Base-by-base conservation (phyloP, 2,113 vertebrate species). In the Eublepharis macularius region DNA sequence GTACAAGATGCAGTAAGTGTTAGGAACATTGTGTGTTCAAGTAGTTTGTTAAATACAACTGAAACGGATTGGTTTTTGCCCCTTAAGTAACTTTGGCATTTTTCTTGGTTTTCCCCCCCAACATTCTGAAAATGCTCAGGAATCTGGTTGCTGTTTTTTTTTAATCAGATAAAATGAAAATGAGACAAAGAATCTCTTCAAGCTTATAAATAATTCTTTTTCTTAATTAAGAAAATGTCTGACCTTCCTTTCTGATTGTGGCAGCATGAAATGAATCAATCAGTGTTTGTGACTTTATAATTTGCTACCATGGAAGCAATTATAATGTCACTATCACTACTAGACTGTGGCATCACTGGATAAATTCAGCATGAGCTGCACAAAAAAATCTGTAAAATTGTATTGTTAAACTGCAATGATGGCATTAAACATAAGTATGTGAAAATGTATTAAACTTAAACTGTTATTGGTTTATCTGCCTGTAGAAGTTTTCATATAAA, bases 181-280 rank as follows among this genome's bases (percentile, higher is more conserved):
- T 74, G 41, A 29, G 24, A 54, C 24, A 34, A 78, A 82, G 10
- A 78, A 83, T 49, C 24, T 77, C 24, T 87, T 76, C 41, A 72
- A 70, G 65, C n/a, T 83, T 83, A 73, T n/a, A 86, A 43, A 81
- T 82, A 66, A 76, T 81, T 82, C 49, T 76, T 82, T 73, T 26
- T 83, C 74, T 78, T 82, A 77, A 78, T 87, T 77, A 77, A 34
- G 76, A 54, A 76, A 74, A 79, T 77, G 29, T 51, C 73, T 39
- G 45, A 49, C 74, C 79, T 57, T n/a, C 29, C 43, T 63, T 24
- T 86, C 72, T 69, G 39, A 72, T 79, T 66, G 82, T 13, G 1
- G 4, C 45, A 49, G 82, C 10, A 3, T 57, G 26, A 79, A 88
- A 81, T 74, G 39, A 54, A 17, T 77, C 81, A 16, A 32, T 63